These are phyloP conservation scores for Physeter macrocephalus DNA, from an alignment of 2,113 vertebrate genomes.

Conservation along the genomic window DNA sequence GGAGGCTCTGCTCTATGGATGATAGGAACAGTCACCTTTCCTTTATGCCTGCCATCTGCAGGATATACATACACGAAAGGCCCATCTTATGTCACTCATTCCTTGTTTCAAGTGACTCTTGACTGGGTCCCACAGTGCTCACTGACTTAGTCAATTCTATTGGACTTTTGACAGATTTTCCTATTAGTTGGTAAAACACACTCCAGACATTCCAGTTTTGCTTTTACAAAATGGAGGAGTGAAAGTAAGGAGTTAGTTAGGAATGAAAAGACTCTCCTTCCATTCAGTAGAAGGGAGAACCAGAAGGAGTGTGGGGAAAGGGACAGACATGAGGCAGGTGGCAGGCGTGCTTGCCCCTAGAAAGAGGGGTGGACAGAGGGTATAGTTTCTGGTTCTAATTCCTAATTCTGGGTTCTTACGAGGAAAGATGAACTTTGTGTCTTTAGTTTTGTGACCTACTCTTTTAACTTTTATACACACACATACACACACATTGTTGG, in stretches of 20 bases:
- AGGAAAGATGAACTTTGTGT: neutral
- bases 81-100: fast-evolving
- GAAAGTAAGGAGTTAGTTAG: neutral
- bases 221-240: neutral
- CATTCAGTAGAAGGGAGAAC: neutral
- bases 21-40: neutral
- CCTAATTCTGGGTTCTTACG: neutral
- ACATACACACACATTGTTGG: neutral
- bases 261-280: neutral
- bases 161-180: neutral
- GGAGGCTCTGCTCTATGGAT: neutral
- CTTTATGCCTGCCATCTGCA: neutral
- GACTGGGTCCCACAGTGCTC: neutral
- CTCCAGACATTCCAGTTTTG: neutral
- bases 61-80: neutral
- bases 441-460: neutral
- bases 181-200: neutral
- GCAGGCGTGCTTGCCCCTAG: fast-evolving
- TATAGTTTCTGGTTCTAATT: neutral
- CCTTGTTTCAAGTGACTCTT: neutral
- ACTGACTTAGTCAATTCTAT: neutral
- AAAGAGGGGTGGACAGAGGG: neutral
- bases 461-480: neutral
- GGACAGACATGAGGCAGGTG: neutral
- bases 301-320: neutral